Evolutionary conservation across 37 sponge, comb jelly and placozoan species (phyloP).

Genomic region (Spongia lamella): DNA sequence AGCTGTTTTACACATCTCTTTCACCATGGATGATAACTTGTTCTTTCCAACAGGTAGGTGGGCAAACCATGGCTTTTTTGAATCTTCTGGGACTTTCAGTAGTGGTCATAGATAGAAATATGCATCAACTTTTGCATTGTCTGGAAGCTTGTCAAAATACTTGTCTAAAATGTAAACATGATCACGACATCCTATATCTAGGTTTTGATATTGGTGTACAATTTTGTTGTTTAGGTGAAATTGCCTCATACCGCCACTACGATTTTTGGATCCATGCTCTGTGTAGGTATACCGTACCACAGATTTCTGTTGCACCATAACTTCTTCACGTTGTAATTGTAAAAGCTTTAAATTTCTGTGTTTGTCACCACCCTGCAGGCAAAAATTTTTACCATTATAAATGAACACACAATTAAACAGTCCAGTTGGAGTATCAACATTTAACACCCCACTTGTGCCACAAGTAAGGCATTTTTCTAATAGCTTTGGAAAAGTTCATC

Average conservation of each 20-base stretch:
- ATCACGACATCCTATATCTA: neutral
- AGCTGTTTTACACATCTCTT: no score
- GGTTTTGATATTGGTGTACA: constrained; percentile 29
- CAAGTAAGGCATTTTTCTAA: no score
- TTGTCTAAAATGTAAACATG: constrained; percentile 21
- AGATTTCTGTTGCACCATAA: neutral
- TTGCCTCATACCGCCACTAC: constrained; percentile 17
- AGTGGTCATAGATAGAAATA: no score
- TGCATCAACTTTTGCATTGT: constrained; percentile 2
- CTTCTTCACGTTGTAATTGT: constrained; percentile 14
- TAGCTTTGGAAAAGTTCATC: no score
- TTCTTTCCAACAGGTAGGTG: no score
- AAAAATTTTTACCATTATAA: constrained; percentile 23
- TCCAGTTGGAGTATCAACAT: constrained; percentile 2
- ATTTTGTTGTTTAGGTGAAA: constrained; percentile 9
- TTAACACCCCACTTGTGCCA: constrained; percentile 1
- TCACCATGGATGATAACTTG: no score
- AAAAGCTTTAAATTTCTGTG: constrained; percentile 10
- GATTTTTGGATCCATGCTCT: constrained; percentile 26
- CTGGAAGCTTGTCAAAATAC: constrained; percentile 2
- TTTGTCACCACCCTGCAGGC: constrained; percentile 15
- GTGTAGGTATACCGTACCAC: constrained; percentile 19
- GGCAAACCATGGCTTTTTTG: no score
- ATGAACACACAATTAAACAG: constrained; percentile 10
- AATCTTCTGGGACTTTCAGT: no score